Evolutionary conservation across 1,140 invertebrate genomes (phyloP), one percentile per base, ranked within the genome.

Genomic region (Lepidurus apus): DNA sequence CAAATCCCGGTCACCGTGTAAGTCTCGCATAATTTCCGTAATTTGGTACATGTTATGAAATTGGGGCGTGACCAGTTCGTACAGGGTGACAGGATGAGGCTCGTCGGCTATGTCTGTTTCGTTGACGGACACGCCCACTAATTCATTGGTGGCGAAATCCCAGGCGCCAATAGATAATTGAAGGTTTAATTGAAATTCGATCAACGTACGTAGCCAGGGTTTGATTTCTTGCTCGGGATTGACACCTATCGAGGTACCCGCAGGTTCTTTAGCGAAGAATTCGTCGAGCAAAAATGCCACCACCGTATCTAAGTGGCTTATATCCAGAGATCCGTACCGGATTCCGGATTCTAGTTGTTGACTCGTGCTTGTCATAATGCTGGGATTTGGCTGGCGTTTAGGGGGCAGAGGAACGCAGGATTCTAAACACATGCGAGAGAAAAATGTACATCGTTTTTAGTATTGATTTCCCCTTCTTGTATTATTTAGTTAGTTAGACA

Each of bases 111-210:
- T 65, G 3, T 65, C 53, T 9, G 53, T 65, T 65, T 65, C 53
- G 53, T 65, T 65, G 53, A 65, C 53, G 7, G 53, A 65, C 53
- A 65, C 53, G 53, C 53, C 53, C 53, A 65, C 53, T 65, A 65
- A 1, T 17, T 65, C 17, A 21, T 65, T 65, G 53, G 53, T 65
- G n/a, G 13, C 13, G 2, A n/a, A 7, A 65, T 65, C 53, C 53
- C 53, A 65, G 53, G 53, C 53, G 17, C 53, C 53, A 13, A 65
- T 7, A 9, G 53, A 65, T 17, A 65, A 17, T 13, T 65, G 53
- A 6, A 65, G 53, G 4, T 65, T 65, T 17, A 65, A 17, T 65
- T 65, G 53, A 21, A n/a, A 65, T 21, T 65, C 53, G 53, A 65
- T 65, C 21, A 65, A 65, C 17, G 53, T 65, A 65, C 53, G 53